Evolutionary conservation across 2,113 vertebrate species (phyloP), one percentile per base, ranked within the genome.

Genomic region (Prinia subflava): DNA sequence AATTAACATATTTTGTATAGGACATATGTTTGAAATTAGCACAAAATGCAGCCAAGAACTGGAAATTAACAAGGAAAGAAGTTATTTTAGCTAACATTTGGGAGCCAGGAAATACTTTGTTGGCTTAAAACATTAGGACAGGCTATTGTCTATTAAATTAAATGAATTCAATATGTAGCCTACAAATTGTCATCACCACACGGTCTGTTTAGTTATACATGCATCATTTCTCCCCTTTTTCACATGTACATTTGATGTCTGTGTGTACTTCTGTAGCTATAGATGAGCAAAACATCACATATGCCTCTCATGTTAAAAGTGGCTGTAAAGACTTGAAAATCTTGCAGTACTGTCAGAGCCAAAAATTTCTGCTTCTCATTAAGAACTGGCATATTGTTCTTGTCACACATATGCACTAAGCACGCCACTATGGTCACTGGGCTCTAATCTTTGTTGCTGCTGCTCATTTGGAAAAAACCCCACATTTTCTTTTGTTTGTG

Each of bases 1-100:
- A 97, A 97, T 97, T 97, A 96, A 95, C 92, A 92, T 98, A 97
- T 97, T 98, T 97, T 94, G 37, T 95, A 91, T 89, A 88, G 88
- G 95, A 97, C 97, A 98, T 98, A 97, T 97, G 97, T 92, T 98
- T 93, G 95, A 97, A 98, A 98, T 97, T 98, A 98, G 67, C 81
- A 95, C 64, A 83, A 97, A 97, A 97, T 94, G 46, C n/a, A 97
- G 96, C 97, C 97, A 98, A 97, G 92, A 86, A 89, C 90, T 97
- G 93, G 77, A 97, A 98, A 98, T 97, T 98, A 97, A 96, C 86
- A 93, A 91, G 88, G 35, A 92, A 90, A 97, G 84, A 96, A 86
- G 47, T 97, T 98, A 92, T 97, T 98, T 97, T 93, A 96, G 87
- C 95, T 97, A 97, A 95, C 89, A 97, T 97, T 98, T 97, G 57